phyloP scores from a whole-genome alignment of 2,113 vertebrate species.

The Erythrolamprus reginae region DNA sequence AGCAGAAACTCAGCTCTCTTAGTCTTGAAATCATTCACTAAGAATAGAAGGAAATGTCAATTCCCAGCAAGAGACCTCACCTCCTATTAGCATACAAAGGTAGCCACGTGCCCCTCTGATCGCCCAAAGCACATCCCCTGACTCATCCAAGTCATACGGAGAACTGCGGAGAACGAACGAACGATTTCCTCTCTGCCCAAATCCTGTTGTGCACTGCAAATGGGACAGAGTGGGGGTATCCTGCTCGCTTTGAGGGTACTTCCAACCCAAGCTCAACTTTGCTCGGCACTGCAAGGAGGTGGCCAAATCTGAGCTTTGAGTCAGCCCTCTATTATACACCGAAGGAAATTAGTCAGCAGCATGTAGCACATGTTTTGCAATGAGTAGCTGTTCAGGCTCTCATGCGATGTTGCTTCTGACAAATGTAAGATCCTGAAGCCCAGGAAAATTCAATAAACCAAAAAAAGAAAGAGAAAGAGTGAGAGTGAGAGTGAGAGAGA shows the following conservation, averaged over 20 bases:
- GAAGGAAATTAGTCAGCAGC: slow-evolving; percentile 66
- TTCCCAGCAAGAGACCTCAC: slow-evolving; percentile 44
- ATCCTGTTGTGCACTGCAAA: slow-evolving; percentile 28
- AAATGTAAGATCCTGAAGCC: slow-evolving; percentile 24
- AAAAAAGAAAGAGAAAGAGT: slow-evolving; percentile 9
- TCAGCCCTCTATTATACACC: slow-evolving; percentile 68
- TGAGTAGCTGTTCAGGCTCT: slow-evolving; percentile 47
- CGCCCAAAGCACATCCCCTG: slow-evolving; percentile 59
- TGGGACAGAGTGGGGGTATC: not conserved
- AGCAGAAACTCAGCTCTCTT: slow-evolving; percentile 66
- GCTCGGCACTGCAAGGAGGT: slow-evolving; percentile 29
- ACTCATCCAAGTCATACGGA: slow-evolving; percentile 62
- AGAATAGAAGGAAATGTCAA: slow-evolving; percentile 44
- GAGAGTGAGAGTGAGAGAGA: not conserved
- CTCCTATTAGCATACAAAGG: slow-evolving; percentile 56
- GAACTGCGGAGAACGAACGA: slow-evolving; percentile 60
- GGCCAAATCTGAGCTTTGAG: slow-evolving; percentile 51
- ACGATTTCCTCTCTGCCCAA: slow-evolving; percentile 60
- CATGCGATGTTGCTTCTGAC: slow-evolving; percentile 40
- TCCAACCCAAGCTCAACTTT: slow-evolving; percentile 38
- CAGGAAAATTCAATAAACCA: slow-evolving; percentile 16
- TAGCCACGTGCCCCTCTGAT: slow-evolving; percentile 65
- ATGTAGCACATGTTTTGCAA: slow-evolving; percentile 56
- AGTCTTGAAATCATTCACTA: slow-evolving; percentile 74
- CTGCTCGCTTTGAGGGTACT: slow-evolving; percentile 48